Conservation (phyloP, 2,113 vertebrate species). For the Pampusana beccarii region DNA sequence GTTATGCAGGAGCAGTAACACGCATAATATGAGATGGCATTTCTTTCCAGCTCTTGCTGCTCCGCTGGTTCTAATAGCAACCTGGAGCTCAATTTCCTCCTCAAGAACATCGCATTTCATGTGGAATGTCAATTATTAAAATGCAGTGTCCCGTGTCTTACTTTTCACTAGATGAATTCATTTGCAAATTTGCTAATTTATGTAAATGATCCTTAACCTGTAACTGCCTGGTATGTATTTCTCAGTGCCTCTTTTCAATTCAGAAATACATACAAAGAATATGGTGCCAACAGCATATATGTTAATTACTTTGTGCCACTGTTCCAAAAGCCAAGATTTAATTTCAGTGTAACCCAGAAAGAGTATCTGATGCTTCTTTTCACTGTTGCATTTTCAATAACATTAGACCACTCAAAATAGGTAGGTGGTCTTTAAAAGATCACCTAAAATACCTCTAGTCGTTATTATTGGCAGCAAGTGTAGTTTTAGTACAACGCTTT, state of each 20-base stretch:
- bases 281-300: background rate
- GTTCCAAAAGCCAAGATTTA: slow-evolving; percentile 34
- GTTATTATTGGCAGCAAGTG: background rate
- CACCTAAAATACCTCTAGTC: background rate
- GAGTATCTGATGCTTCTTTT: background rate
- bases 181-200: slow-evolving; percentile 85
- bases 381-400: slow-evolving; percentile 14
- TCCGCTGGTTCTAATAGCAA: slow-evolving; percentile 90
- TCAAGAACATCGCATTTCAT: slow-evolving; percentile 85
- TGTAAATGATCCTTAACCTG: slow-evolving; percentile 81
- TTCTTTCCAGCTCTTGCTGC: slow-evolving; percentile 83
- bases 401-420: background rate
- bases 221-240: slow-evolving; percentile 75
- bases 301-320: background rate
- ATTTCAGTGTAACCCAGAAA: slow-evolving; percentile 26
- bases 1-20: slow-evolving; percentile 88
- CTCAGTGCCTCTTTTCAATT: slow-evolving; percentile 34
- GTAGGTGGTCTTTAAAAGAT: slow-evolving; percentile 18
- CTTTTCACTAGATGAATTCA: slow-evolving; percentile 85
- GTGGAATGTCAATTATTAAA: slow-evolving; percentile 88
- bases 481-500: background rate
- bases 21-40: slow-evolving; percentile 82
- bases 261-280: slow-evolving; percentile 11
- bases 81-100: slow-evolving; percentile 85
- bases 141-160: slow-evolving; percentile 84